Conservation (phyloP, 2,797 vertebrate genomes). For the Macropus fuliginosus region DNA sequence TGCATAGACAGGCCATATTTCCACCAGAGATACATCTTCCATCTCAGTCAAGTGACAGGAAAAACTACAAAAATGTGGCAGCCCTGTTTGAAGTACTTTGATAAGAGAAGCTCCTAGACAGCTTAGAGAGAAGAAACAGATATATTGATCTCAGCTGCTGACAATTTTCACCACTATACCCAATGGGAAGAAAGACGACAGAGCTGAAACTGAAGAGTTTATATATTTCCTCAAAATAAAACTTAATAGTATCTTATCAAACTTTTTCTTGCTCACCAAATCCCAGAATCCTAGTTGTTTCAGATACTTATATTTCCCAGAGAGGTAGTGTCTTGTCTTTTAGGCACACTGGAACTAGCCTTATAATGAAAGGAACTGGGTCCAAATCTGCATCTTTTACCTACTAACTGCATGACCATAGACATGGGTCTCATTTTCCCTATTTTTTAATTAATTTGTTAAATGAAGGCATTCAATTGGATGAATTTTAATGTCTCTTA, state of each 20-base stretch:
- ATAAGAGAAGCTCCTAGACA: conserved; percentile 70
- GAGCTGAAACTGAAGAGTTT: conserved; percentile 44
- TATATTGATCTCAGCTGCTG: conserved; percentile 78
- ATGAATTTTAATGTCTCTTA: not conserved
- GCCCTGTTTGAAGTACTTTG: conserved; percentile 61
- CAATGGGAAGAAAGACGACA: not conserved
- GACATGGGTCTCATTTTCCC: not conserved
- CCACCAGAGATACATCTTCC: not conserved
- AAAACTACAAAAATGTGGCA: conserved; percentile 25
- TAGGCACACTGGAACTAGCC: not conserved
- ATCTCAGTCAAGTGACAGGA: conserved; percentile 53
- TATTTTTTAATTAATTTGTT: not conserved
- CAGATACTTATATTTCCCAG: not conserved
- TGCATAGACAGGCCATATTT: conserved; percentile 27
- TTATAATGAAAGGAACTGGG: not conserved
- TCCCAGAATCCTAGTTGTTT: not conserved
- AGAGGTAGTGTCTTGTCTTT: not conserved
- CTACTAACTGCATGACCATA: not conserved
- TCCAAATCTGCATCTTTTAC: not conserved
- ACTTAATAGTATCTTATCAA: conserved; percentile 4
- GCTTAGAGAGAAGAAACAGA: conserved; percentile 72
- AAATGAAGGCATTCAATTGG: not conserved
- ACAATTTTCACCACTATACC: conserved; percentile 62
- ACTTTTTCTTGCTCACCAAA: not conserved
- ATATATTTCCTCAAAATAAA: conserved; percentile 14